Base-by-base conservation (phyloP, 2,113 vertebrate genomes). In the Hystrix cristata region DNA sequence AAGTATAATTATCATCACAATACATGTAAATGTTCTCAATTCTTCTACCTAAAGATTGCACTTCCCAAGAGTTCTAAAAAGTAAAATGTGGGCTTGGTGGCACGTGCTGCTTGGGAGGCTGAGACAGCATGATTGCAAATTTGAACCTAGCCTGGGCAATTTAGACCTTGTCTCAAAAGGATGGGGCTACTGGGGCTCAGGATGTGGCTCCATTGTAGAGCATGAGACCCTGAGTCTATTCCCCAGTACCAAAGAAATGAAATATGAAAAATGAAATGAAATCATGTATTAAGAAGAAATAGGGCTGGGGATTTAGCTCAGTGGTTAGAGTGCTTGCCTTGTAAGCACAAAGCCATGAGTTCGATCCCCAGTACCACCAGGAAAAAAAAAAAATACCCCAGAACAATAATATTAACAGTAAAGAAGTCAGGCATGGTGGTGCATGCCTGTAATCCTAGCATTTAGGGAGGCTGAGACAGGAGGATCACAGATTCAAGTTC, bases 191-290 rank as follows among this genome's bases (percentile, higher is more conserved):
- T 43, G 16, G n/a, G n/a, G 7, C 69, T 43, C 14, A 43, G 69
- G 18, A 7, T 23, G 18, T 72, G n/a, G 14, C 69, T 43, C n/a
- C 3, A n/a, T 21, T 2, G 69, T 16, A 43, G 38, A 43, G 69
- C 8, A 21, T 72, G n/a, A 43, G 34, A 43, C 18, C 29, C 29
- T 34, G 34, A 71, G 34, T 72, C 31, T 12, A 72, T 43, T 43
- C 69, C n/a, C 69, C 18, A 69, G 34, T 72, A 72, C 6, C 21
- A 18, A n/a, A 74, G 79, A 82, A 81, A 55, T 92, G 48, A 95
- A 92, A 92, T 51, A 69, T 3, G 62, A 31, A 91, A 81, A 87
- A 53, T 91, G n/a, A 95, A 92, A 87, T 51, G 5, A 5, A 10
- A 18, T 16, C 76, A 7, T 46, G 18, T 91, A 23, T 95, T 87